Conservation (phyloP, 2,888 invertebrate genomes). For the Trissoscelio sp. region DNA sequence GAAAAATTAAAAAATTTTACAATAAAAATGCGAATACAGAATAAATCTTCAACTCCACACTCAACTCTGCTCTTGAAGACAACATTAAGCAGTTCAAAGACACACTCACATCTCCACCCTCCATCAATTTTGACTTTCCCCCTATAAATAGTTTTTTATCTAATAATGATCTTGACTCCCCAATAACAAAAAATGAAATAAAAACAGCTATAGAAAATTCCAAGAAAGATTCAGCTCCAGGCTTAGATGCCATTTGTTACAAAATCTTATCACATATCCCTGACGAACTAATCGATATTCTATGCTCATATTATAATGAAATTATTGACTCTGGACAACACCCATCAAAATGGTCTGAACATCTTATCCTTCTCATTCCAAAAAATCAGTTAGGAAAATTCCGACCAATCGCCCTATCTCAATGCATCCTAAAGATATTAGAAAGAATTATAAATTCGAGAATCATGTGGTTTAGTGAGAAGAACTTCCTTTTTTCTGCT, state of each 20-base stretch:
- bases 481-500: too few species aligned
- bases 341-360: too few species aligned
- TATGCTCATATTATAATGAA: neutral
- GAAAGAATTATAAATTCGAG: too few species aligned
- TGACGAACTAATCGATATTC: neutral
- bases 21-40: constrained; percentile 2
- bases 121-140: neutral
- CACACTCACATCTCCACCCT: neutral
- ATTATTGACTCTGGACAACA: neutral
- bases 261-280: neutral
- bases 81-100: neutral
- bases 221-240: neutral
- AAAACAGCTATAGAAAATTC: neutral
- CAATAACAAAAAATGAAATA: neutral
- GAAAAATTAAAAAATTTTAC: constrained; percentile 12
- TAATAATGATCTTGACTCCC: neutral
- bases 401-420: too few species aligned
- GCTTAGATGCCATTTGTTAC: neutral
- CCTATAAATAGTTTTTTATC: neutral
- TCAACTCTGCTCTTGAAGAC: neutral
- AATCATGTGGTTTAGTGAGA: too few species aligned
- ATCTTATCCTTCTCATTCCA: too few species aligned
- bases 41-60: neutral
- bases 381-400: neutral
- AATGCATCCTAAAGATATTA: too few species aligned